Percentiles rank a stretch among this genome's conserved stretches.
phyloP scores from a whole-genome alignment of 2,888 invertebrate genomes.

The Drosophila helvetica region DNA sequence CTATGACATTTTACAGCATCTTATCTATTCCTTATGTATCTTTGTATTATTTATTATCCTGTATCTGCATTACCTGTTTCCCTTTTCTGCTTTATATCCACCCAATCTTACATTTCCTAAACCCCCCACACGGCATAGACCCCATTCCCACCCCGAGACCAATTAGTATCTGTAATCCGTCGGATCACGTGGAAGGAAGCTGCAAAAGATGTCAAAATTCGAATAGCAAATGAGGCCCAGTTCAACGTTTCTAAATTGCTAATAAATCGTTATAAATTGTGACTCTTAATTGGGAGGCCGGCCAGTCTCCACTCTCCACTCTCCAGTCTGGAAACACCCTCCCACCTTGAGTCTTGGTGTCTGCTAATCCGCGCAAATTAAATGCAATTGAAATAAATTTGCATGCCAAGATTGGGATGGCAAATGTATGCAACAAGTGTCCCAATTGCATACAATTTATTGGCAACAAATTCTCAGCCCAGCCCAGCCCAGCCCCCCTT shows the following conservation, averaged over 20 bases:
- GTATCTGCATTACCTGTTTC: too few species aligned
- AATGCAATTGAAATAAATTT: slow-evolving; percentile 78
- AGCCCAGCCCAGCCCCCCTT: slow-evolving; percentile 13
- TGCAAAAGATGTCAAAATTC: slow-evolving; percentile 30
- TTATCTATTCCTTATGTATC: too few species aligned
- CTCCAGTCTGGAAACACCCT: not conserved
- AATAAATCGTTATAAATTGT: slow-evolving; percentile 70
- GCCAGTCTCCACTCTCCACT: not conserved
- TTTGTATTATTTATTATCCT: too few species aligned
- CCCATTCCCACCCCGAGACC: too few species aligned
- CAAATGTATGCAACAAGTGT: slow-evolving; percentile 70
- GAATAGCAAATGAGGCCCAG: slow-evolving; percentile 51
- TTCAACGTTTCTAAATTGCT: slow-evolving; percentile 56
- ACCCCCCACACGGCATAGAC: not conserved
- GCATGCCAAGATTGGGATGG: slow-evolving; percentile 62
- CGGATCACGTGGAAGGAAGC: slow-evolving; percentile 42
- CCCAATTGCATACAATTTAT: slow-evolving; percentile 75
- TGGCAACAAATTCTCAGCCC: slow-evolving; percentile 64
- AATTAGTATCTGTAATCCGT: slow-evolving; percentile 4
- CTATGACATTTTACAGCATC: too few species aligned
- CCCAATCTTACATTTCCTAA: not conserved
- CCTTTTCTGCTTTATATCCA: too few species aligned
- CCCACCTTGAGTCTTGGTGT: slow-evolving; percentile 31
- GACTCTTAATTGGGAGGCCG: slow-evolving; percentile 21
- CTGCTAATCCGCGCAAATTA: slow-evolving; percentile 73